These are phyloP conservation scores for Alfaro cultratus DNA, from an alignment of 2,797 vertebrate genomes.

Conservation along the genomic window DNA sequence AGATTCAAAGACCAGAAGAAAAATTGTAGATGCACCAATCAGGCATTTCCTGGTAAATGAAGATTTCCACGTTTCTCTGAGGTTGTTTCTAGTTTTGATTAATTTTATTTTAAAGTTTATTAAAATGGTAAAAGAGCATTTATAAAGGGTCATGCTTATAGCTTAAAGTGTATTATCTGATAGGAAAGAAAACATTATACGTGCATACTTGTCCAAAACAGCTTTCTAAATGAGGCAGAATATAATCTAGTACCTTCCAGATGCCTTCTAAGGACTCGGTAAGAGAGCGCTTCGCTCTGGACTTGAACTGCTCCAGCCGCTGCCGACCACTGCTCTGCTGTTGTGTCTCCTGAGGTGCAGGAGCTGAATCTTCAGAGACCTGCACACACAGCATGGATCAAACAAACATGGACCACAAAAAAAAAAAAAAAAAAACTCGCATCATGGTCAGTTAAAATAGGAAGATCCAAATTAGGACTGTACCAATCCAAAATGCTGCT, in stretches of 20 bases:
- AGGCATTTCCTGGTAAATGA: not conserved
- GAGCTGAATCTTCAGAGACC: constrained; percentile 59
- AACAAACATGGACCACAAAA: not conserved
- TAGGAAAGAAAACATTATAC: not conserved
- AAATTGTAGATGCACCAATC: not conserved
- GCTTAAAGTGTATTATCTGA: not conserved
- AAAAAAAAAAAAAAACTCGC: not conserved
- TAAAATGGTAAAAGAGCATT: not conserved
- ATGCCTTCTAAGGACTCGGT: constrained; percentile 93
- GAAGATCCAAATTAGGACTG: not conserved
- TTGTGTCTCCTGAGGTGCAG: constrained; percentile 63
- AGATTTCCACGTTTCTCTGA: not conserved
- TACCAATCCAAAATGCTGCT: too few relatives aligned
- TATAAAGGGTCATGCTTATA: not conserved
- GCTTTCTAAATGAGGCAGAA: not conserved
- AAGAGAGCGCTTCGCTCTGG: constrained; percentile 91
- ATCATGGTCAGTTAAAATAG: not conserved
- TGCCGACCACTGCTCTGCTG: constrained; percentile 85
- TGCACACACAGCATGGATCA: constrained; percentile 17
- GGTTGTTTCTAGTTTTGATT: not conserved
- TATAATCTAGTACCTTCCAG: constrained; percentile 76
- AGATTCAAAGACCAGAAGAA: not conserved
- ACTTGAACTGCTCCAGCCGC: constrained; percentile 91
- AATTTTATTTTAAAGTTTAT: not conserved
- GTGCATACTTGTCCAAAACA: not conserved